Evolutionary conservation across 2,113 vertebrate genomes (phyloP).

Genomic region (Beaufortia kweichowensis): DNA sequence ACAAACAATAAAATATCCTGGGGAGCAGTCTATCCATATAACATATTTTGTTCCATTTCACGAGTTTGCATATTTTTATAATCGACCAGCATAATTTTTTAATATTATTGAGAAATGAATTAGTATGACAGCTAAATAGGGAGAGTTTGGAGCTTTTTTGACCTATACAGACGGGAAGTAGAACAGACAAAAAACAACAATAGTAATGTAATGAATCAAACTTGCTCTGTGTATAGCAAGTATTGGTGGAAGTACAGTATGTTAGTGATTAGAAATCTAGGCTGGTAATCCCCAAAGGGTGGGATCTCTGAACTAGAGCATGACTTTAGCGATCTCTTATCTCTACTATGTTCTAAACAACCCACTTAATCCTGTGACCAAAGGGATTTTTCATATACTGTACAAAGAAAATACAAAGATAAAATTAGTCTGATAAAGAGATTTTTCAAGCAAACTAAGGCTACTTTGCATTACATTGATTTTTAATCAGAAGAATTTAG

Average conservation of each 20-base stretch:
- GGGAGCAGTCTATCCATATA: background rate
- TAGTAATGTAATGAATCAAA: background rate
- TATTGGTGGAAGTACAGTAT: too few relatives aligned
- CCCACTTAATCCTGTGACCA: background rate
- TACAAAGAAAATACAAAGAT: too few relatives aligned
- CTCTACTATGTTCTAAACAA: background rate
- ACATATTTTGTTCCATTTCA: background rate
- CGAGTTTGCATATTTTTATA: background rate
- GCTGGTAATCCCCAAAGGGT: background rate
- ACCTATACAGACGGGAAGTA: background rate
- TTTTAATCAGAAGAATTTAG: too few relatives aligned
- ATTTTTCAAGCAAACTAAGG: too few relatives aligned
- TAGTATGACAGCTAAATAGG: background rate
- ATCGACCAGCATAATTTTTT: background rate
- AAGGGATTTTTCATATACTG: background rate
- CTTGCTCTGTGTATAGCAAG: too few relatives aligned
- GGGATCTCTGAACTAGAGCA: background rate
- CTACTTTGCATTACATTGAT: too few relatives aligned
- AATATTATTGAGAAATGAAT: background rate
- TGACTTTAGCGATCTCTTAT: background rate
- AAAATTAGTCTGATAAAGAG: too few relatives aligned
- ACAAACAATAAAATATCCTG: conserved; percentile 4
- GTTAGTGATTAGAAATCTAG: too few relatives aligned
- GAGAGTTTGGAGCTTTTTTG: background rate
- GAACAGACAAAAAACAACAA: background rate